These are phyloP conservation scores for Onychorhynchus coronatus DNA, from an alignment of 2,113 vertebrate species.

Conservation along the genomic window DNA sequence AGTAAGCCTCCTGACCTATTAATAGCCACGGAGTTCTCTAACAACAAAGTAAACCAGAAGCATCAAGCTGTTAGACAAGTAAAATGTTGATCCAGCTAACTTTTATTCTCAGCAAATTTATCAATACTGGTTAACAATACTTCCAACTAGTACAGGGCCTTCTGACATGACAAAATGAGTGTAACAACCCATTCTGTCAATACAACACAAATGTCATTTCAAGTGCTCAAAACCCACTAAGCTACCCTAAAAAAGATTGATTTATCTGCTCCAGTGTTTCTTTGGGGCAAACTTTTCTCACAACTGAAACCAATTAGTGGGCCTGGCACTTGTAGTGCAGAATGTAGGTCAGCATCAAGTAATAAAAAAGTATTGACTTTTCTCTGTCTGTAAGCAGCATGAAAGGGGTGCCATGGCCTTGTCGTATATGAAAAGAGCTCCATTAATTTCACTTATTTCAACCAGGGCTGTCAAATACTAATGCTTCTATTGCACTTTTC, in stretches of 20 bases:
- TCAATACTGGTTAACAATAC: slow-evolving; percentile 46
- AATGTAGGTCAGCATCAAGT: slow-evolving; percentile 89
- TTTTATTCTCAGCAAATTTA: slow-evolving; percentile 31
- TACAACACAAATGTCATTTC: slow-evolving; percentile 67
- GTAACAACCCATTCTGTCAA: slow-evolving; percentile 60
- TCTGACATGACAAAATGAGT: slow-evolving; percentile 65
- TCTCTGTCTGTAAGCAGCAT: slow-evolving; percentile 87
- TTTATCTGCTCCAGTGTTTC: slow-evolving; percentile 86
- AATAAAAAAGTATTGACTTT: slow-evolving; percentile 95
- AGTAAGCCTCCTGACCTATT: slow-evolving; percentile 17
- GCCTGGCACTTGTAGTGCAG: slow-evolving; percentile 84
- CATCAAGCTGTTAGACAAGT: neutral
- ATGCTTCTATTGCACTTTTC: slow-evolving; percentile 86
- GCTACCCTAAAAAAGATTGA: slow-evolving; percentile 85
- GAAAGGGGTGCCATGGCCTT: slow-evolving; percentile 87
- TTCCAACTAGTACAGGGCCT: slow-evolving; percentile 58
- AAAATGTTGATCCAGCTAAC: slow-evolving; percentile 48
- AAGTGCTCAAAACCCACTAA: slow-evolving; percentile 76
- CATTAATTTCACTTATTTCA: slow-evolving; percentile 94
- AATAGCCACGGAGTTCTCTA: neutral
- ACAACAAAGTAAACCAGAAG: slow-evolving; percentile 10
- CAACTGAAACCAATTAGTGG: slow-evolving; percentile 89
- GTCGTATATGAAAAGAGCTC: slow-evolving; percentile 87
- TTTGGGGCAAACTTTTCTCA: slow-evolving; percentile 85
- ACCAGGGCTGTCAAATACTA: slow-evolving; percentile 85